A percentile compares a stretch with the other conserved stretches of the same genome.
These are phyloP conservation scores for Callaeas wilsoni DNA, from an alignment of 2,113 vertebrate species.

Conservation along the genomic window DNA sequence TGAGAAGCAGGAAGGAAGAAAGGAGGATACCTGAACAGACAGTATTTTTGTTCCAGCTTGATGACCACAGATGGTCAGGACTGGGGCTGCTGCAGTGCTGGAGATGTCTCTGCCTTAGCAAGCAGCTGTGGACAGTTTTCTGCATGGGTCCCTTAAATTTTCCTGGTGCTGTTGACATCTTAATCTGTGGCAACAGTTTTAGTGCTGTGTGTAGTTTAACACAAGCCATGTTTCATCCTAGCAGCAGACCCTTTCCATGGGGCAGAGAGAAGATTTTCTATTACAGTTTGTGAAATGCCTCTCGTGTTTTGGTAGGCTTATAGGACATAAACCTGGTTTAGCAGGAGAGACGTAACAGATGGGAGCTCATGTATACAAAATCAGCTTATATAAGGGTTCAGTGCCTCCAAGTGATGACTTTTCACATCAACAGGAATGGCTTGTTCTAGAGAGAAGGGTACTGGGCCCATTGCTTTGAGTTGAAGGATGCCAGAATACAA, in stretches of 20 bases:
- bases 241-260: neutral
- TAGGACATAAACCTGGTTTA: neutral
- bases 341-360: neutral
- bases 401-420: neutral
- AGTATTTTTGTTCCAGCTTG: neutral
- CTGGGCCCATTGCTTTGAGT: neutral
- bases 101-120: neutral
- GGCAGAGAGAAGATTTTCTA: neutral
- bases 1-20: neutral
- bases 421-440: neutral
- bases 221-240: rapidly evolving
- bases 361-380: neutral
- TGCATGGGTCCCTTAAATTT: neutral
- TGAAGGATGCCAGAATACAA: neutral
- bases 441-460: neutral
- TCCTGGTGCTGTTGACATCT: neutral
- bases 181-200: neutral
- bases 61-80: neutral
- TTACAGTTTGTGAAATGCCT: neutral
- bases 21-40: neutral
- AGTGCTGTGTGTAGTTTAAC: neutral
- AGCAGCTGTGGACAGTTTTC: neutral
- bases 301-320: neutral
- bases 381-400: neutral
- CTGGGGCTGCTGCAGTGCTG: neutral